Evolutionary conservation across 1,140 invertebrate species (phyloP).

Genomic region (Zaprionus ornatus): DNA sequence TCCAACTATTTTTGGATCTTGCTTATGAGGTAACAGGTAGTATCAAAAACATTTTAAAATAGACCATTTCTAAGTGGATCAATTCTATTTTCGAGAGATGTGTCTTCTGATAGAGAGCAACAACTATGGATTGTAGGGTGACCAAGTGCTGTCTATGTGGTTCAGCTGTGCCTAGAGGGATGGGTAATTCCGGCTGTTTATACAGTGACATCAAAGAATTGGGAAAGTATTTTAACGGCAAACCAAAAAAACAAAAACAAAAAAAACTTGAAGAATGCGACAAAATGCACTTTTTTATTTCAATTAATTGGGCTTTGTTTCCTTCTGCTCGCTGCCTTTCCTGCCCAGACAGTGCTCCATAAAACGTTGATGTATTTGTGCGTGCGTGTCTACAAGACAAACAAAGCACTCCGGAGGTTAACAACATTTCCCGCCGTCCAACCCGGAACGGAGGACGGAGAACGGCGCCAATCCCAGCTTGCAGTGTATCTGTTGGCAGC

Average conservation of each 20-base stretch:
- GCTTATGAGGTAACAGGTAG: not conserved
- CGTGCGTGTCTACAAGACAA: conserved; percentile 6
- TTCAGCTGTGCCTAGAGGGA: no score
- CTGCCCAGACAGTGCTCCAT: conserved; percentile 16
- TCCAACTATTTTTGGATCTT: not conserved
- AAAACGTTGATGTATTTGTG: not conserved
- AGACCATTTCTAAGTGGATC: not conserved
- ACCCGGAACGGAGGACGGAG: conserved; percentile 57
- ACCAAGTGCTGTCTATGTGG: not conserved
- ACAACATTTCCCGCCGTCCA: conserved; percentile 56
- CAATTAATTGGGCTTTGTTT: conserved; percentile 6
- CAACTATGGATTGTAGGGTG: no score
- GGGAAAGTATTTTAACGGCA: not conserved
- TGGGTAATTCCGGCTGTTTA: not conserved
- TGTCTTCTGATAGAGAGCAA: no score
- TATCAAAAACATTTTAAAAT: not conserved
- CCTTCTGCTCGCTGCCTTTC: not conserved
- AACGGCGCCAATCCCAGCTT: conserved; percentile 19
- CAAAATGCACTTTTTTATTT: conserved; percentile 3
- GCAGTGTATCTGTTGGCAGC: not conserved
- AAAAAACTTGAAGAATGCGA: not conserved
- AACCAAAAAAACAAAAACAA: not conserved
- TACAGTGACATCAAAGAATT: not conserved
- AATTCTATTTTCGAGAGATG: not conserved
- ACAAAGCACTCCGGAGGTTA: conserved; percentile 55